Evolutionary conservation across 2,113 vertebrate species (phyloP).

Genomic region (Aldabrachelys gigantea): DNA sequence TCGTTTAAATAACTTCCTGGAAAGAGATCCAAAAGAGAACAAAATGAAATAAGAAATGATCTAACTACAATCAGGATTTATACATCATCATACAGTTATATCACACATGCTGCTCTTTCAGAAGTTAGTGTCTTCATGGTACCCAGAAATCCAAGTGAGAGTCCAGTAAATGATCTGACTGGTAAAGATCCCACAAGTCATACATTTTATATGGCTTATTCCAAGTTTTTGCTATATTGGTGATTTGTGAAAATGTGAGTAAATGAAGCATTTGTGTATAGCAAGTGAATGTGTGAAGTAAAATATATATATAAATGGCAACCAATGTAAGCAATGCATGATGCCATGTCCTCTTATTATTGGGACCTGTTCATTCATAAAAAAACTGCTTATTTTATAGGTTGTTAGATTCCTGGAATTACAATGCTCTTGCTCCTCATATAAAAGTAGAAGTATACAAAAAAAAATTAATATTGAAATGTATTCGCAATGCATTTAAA

Average conservation of each 20-base stretch:
- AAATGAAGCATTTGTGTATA: neutral
- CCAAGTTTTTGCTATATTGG: neutral
- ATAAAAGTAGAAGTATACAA: neutral
- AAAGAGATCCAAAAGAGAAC: neutral
- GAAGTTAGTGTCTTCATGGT: neutral
- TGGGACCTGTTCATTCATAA: rapidly evolving
- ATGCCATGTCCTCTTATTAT: neutral
- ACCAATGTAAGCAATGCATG: too few species aligned
- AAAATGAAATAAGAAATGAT: neutral
- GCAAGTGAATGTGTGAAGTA: neutral
- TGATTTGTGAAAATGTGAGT: neutral
- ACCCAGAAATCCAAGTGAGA: neutral
- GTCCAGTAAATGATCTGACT: neutral
- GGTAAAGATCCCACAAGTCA: neutral
- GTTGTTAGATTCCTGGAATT: neutral
- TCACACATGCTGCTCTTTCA: neutral
- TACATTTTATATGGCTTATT: neutral
- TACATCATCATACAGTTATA: neutral
- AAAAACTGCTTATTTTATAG: neutral
- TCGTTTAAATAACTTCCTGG: neutral
- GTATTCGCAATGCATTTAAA: neutral
- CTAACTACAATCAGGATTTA: neutral
- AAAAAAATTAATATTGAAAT: neutral
- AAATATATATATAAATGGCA: too few species aligned
- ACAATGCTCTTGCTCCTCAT: neutral